Percentiles rank a stretch among this genome's conserved stretches.
These are phyloP conservation scores for Penaeus japonicus DNA, from an alignment of 1,140 invertebrate genomes.

Conservation along the genomic window DNA sequence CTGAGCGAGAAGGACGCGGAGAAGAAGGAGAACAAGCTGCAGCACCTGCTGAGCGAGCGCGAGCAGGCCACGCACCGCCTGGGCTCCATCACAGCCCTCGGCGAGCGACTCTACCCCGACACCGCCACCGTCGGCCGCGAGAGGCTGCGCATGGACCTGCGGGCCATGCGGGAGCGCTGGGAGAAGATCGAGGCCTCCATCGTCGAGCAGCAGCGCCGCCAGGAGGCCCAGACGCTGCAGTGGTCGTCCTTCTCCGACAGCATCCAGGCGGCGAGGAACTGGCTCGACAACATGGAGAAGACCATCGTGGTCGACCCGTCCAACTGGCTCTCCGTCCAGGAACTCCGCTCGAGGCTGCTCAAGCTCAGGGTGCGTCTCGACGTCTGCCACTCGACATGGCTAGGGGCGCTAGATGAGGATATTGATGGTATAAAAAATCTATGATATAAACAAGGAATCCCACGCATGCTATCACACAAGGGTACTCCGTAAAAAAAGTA, in stretches of 20 bases:
- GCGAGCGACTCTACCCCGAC: slow-evolving; percentile 88
- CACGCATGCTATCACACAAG: no score
- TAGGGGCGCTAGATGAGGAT: no score
- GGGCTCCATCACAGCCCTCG: slow-evolving; percentile 74
- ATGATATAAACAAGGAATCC: no score
- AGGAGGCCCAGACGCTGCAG: slow-evolving; percentile 84
- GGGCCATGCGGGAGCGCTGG: slow-evolving; percentile 70
- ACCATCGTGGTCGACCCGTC: slow-evolving; percentile 76
- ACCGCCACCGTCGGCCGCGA: slow-evolving; percentile 90
- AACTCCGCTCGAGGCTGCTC: slow-evolving; percentile 84
- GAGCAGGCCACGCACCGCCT: slow-evolving; percentile 85
- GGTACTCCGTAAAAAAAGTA: neutral
- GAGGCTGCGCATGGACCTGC: slow-evolving; percentile 81
- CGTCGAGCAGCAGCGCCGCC: slow-evolving; percentile 67
- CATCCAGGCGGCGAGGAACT: slow-evolving; percentile 80
- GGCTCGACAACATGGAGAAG: slow-evolving; percentile 88
- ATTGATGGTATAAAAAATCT: no score
- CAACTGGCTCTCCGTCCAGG: slow-evolving; percentile 79
- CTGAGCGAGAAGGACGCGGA: slow-evolving; percentile 64
- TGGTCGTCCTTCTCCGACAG: slow-evolving; percentile 86
- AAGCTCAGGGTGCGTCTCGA: slow-evolving; percentile 76
- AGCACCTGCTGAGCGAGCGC: slow-evolving; percentile 80
- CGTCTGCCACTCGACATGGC: no score
- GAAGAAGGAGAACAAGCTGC: slow-evolving; percentile 73
- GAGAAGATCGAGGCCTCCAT: slow-evolving; percentile 63